A percentile compares a stretch with the other conserved stretches of the same genome.
These are phyloP conservation scores for Gymnocheta viridis DNA, from an alignment of 2,888 invertebrate species.

Conservation along the genomic window DNA sequence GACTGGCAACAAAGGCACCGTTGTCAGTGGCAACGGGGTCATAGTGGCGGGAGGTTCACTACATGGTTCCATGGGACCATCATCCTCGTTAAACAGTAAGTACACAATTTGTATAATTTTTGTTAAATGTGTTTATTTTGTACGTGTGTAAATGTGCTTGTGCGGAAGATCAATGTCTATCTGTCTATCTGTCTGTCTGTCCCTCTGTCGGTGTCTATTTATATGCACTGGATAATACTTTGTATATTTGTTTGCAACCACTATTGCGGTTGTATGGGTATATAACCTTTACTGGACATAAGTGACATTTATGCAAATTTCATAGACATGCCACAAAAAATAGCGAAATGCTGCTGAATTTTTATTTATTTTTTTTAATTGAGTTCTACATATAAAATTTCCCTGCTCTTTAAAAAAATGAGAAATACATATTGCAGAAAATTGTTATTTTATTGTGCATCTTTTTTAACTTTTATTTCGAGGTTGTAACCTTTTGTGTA, in stretches of 20 bases:
- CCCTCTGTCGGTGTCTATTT: background rate
- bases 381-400: slow-evolving; percentile 12
- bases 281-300: slow-evolving; percentile 20
- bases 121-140: background rate
- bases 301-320: slow-evolving; percentile 67
- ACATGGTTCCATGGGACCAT: slow-evolving; percentile 73
- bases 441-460: slow-evolving; percentile 64
- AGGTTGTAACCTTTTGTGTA: background rate
- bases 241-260: slow-evolving; percentile 49
- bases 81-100: slow-evolving; percentile 80
- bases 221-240: slow-evolving; percentile 17
- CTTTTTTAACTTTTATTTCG: slow-evolving; percentile 39
- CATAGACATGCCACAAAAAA: slow-evolving; percentile 46
- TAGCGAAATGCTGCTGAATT: background rate
- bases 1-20: slow-evolving; percentile 69
- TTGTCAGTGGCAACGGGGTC: slow-evolving; percentile 73
- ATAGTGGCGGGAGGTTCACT: slow-evolving; percentile 76
- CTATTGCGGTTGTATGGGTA: slow-evolving; percentile 51
- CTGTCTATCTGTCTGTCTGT: background rate
- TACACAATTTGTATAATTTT: slow-evolving; percentile 53
- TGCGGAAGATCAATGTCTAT: background rate
- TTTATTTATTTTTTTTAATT: too few relatives aligned
- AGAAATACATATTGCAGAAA: slow-evolving; percentile 53
- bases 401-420: background rate
- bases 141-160: background rate